Evolutionary conservation across 2,888 invertebrate genomes (phyloP).

Genomic region (Mylabris sibirica): DNA sequence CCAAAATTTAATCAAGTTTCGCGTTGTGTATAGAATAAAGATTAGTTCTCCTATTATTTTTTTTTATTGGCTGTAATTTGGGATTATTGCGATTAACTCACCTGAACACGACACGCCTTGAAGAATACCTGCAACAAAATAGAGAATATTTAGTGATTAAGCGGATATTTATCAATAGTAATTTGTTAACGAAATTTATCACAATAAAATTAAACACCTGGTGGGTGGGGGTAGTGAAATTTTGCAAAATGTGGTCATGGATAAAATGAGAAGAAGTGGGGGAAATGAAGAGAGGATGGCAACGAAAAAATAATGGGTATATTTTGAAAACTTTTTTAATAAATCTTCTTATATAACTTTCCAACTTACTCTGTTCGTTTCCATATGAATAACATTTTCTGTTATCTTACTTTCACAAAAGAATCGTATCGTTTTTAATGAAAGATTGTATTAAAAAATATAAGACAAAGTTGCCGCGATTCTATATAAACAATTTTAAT

Average conservation of each 20-base stretch:
- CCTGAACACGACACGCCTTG: not conserved
- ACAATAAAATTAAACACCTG: not conserved
- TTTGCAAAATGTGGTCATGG: not conserved
- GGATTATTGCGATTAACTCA: conserved; percentile 16
- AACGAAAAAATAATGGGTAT: conserved; percentile 30
- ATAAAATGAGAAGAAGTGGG: not conserved
- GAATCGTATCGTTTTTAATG: conserved; percentile 27
- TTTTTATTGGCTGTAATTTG: conserved; percentile 31
- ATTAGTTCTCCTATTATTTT: conserved; percentile 41
- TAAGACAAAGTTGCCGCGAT: conserved; percentile 16
- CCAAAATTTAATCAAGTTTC: conserved; percentile 54
- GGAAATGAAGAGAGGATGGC: conserved; percentile 7
- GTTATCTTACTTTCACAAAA: conserved; percentile 27
- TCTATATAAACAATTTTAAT: conserved; percentile 26
- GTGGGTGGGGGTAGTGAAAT: not conserved
- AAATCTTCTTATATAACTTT: conserved; percentile 33
- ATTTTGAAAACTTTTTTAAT: conserved; percentile 37
- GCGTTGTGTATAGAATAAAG: conserved; percentile 50
- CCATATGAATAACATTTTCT: conserved; percentile 33
- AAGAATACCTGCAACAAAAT: not conserved
- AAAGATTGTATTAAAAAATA: conserved; percentile 24
- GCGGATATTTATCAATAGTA: no score
- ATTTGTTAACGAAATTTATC: no score
- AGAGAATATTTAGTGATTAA: no score
- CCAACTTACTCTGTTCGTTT: conserved; percentile 30